Base-by-base conservation (phyloP, 1,140 invertebrate species). In the Dinoponera quadriceps region DNA sequence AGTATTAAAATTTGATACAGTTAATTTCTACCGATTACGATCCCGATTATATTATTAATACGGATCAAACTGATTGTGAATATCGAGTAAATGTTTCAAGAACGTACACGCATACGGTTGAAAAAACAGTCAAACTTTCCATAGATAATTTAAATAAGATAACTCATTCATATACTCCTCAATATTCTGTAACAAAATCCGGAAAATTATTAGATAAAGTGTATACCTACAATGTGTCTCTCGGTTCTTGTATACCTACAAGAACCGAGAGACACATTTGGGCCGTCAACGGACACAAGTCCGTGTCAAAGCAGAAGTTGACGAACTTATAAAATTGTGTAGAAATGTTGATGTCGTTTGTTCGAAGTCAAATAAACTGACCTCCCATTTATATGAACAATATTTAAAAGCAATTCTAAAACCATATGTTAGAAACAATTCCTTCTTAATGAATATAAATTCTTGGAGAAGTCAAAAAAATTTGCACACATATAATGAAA, bases 151-250 rank as follows among this genome's bases (percentile, higher is more conserved):
- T 71, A 22, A 71, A 71, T 71, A 71, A 72, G 33, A 11, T 71
- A 18, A 22, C 68, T 16, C 68, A 71, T 55, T 71, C n/a, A 1
- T 71, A 55, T 1, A 71, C 68, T 33, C 18, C n/a, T 55, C 68
- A 71, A 55, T 55, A 71, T 22, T 33, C 51, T 22, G 7, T 71
- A 16, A 71, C 68, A 16, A 14, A 55, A 55, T 71, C 68, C 3
- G 27, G 51, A 22, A 71, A 3, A 57, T 33, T 71, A 54, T 71
- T 71, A 71, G n/a, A 71, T 22, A 71, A 55, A 22, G 68, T 71
- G 55, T n/a, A n/a, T n/a, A n/a, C n/a, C n/a, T n/a, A n/a, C n/a
- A n/a, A n/a, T n/a, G n/a, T n/a, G n/a, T n/a, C n/a, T n/a, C n/a
- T n/a, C n/a, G n/a, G n/a, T 71, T 71, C 5, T 2, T 38, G 5